These are phyloP conservation scores for Trichoplax adhaerens DNA, from an alignment of 37 sponge, comb jelly and placozoan species.

Conservation along the genomic window DNA sequence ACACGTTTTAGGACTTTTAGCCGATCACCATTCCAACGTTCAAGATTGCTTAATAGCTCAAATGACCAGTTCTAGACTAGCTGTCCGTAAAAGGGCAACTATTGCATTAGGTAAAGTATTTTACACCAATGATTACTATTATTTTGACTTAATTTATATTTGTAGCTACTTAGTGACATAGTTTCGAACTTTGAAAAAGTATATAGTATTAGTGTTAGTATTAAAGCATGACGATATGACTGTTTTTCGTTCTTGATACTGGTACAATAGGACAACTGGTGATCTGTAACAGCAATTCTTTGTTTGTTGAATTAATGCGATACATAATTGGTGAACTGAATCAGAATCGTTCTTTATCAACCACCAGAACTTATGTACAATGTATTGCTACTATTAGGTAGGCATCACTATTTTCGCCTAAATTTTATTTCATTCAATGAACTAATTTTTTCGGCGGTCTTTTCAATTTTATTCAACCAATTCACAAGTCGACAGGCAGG, in stretches of 20 bases:
- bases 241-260: too few species aligned
- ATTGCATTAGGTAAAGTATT: slow-evolving; percentile 60
- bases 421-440: neutral
- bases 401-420: too few species aligned
- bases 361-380: neutral
- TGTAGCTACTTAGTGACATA: too few species aligned
- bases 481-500: slow-evolving; percentile 81
- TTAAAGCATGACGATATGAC: neutral
- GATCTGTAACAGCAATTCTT: slow-evolving; percentile 8
- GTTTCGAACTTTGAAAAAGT: too few species aligned
- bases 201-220: neutral
- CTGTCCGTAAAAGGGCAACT: slow-evolving; percentile 86
- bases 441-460: neutral
- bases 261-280: slow-evolving; percentile 17
- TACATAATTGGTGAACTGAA: slow-evolving; percentile 22
- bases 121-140: too few species aligned
- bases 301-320: slow-evolving; percentile 30
- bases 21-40: slow-evolving; percentile 13
- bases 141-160: too few species aligned
- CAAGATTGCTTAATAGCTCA: slow-evolving; percentile 21
- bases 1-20: too few species aligned
- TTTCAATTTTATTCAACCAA: neutral
- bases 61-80: slow-evolving; percentile 19
- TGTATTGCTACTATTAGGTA: slow-evolving; percentile 9
- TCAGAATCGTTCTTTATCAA: slow-evolving; percentile 5